Base-by-base conservation (phyloP, 2,888 invertebrate species). In the Plebejus melissa region DNA sequence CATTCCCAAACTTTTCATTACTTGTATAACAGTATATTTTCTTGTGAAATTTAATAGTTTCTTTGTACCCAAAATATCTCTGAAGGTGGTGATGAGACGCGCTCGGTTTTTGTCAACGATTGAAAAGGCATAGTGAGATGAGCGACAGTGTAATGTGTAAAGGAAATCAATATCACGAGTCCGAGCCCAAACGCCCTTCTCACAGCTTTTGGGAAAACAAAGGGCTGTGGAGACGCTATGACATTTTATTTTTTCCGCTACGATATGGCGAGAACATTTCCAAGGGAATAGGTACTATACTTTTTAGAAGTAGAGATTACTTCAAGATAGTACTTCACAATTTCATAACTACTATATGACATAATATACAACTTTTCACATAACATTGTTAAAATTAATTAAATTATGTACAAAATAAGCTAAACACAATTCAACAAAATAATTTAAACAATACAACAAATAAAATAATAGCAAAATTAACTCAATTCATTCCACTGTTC, bases 121-220 rank as follows among this genome's bases (percentile, higher is more conserved):
- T 72, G 72, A 72, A 72, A 72, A 32, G 79, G 77, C 75, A 77
- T 57, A 46, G 28, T 74, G 78, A 77, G 81, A 79, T 78, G 79
- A 77, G 77, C 79, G 80, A 79, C 80, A 77, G 81, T 81, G 80
- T 77, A 77, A 79, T 84, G 86, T 85, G 83, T 88, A 88, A 88
- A 88, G 87, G 87, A 90, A 91, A 91, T 91, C 91, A 90, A 91
- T 91, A 90, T 82, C 82, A 82, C 81, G 81, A 81, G 84, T 82
- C 83, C 85, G 86, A 86, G 85, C 77, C 77, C 77, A 46, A 77
- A 75, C 80, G 78, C 88, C 87, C 87, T 85, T 85, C 85, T 84
- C 86, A 84, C 85, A 83, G 82, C 83, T 85, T 89, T 90, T 83
- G 80, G 85, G 84, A 74, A 79, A 79, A 84, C 80, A 83, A 58